Percentiles rank a stretch among this genome's conserved stretches.
Evolutionary conservation across 2,888 invertebrate species (phyloP).

Genomic region (Hirudinaria manillensis): DNA sequence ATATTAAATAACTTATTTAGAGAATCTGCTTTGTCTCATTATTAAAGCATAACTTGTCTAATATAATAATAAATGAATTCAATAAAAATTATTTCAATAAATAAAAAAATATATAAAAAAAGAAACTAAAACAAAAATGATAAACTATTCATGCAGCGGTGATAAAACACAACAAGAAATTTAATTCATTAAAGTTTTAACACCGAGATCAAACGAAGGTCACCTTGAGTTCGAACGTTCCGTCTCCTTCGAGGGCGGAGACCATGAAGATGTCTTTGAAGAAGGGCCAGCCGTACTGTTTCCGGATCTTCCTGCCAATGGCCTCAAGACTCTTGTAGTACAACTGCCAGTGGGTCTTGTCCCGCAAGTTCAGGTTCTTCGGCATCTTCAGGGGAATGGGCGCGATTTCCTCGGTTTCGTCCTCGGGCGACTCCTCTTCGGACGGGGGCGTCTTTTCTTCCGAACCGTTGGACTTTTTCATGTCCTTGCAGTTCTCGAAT

Average conservation of each 20-base stretch:
- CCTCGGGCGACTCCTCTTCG: not conserved
- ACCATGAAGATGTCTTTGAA: conserved; percentile 85
- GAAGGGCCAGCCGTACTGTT: conserved; percentile 61
- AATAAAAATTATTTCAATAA: too few species aligned
- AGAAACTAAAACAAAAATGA: too few species aligned
- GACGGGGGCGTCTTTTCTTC: not conserved
- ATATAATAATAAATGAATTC: too few species aligned
- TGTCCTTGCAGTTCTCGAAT: conserved; percentile 6
- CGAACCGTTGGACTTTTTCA: not conserved
- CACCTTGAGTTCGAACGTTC: conserved; percentile 66
- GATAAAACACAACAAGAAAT: too few species aligned
- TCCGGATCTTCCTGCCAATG: not conserved
- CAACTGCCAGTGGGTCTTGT: conserved; percentile 23
- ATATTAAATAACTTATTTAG: not conserved
- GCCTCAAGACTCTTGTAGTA: conserved; percentile 24
- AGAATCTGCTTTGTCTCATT: not conserved
- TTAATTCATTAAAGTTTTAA: too few species aligned
- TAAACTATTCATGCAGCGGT: too few species aligned
- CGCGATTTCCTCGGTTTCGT: not conserved
- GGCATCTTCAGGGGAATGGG: not conserved
- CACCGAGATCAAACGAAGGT: too few species aligned
- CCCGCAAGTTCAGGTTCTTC: not conserved
- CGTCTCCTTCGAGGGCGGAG: conserved; percentile 75
- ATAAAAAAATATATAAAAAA: not conserved
- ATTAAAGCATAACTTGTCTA: too few species aligned